Evolutionary conservation across 1,140 invertebrate species (phyloP), one percentile per base, ranked within the genome.

Genomic region (Lycorma delicatula): DNA sequence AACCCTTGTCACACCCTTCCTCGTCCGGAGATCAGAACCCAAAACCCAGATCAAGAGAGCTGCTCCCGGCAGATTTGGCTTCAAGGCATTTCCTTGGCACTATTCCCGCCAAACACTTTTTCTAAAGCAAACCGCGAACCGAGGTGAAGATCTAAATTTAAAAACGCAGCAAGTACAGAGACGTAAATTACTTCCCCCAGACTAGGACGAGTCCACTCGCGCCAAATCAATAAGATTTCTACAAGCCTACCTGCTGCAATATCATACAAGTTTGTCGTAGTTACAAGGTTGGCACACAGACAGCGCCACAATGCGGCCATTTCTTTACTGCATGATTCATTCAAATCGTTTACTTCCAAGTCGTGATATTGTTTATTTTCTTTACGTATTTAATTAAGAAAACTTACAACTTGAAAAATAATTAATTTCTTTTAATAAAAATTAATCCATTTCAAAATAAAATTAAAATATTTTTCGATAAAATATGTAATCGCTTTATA

Each of bases 41-140:
- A 23, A 20, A 57, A 44, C 48, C 47, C 28, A 50, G 47, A 47
- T 16, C 38, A 16, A 23, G 38, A 20, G n/a, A 38, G 52, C n/a
- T 26, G 25, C 28, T 22, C 34, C 34, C 51, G 16, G 34, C 38
- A 12, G 41, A 44, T 44, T 44, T 44, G 26, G 54, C 56, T 11
- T 27, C 18, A 48, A 44, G 48, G 56, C 56, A 57, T 57, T 41
- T 57, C 56, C 18, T 57, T 57, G 56, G 56, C 56, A 57, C 47
- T 23, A 57, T 51, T 57, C 56, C 54, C 31, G 58, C 51, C 57
- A 52, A 53, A 25, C 50, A 55, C 47, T 38, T 48, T 57, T 57
- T 57, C 47, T 34, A 44, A 18, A 44, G 41, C 18, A 6, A 16
- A 44, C 56, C 16, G 36, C 55, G 46, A 48, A 26, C 54, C 54